Percentiles rank a stretch among this genome's conserved stretches.
Evolutionary conservation across 2,888 invertebrate genomes (phyloP).

Genomic region (Galeruca laticollis): DNA sequence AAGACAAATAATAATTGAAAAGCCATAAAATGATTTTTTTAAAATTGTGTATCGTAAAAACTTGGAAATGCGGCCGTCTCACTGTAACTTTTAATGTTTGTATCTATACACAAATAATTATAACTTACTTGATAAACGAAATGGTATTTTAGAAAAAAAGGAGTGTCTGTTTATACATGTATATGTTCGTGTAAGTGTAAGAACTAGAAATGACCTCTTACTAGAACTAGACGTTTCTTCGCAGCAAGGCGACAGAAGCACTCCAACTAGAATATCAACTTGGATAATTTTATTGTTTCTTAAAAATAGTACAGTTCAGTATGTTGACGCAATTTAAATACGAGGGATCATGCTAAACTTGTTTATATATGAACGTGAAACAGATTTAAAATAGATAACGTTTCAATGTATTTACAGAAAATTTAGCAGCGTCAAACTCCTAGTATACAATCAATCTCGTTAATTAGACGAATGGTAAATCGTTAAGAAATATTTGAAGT

Average conservation of each 20-base stretch:
- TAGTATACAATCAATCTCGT: too few species aligned
- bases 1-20: background rate
- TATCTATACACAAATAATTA: constrained; percentile 32
- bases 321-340: too few species aligned
- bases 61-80: background rate
- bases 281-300: background rate
- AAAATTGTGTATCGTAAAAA: background rate
- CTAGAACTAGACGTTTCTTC: background rate
- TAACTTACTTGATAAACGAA: constrained; percentile 39
- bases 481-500: too few species aligned
- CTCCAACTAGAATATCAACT: background rate
- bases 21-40: background rate
- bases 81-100: background rate
- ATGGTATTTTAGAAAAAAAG: constrained; percentile 45
- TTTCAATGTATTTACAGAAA: too few species aligned
- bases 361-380: too few species aligned
- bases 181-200: background rate
- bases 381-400: too few species aligned
- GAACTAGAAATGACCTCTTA: background rate
- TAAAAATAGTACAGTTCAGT: too few species aligned
- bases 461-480: too few species aligned
- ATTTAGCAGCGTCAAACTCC: too few species aligned
- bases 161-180: constrained; percentile 46
- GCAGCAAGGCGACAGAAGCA: background rate
- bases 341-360: too few species aligned